These are phyloP conservation scores for Labeo calbasu DNA, from an alignment of 2,797 vertebrate species.

Conservation along the genomic window DNA sequence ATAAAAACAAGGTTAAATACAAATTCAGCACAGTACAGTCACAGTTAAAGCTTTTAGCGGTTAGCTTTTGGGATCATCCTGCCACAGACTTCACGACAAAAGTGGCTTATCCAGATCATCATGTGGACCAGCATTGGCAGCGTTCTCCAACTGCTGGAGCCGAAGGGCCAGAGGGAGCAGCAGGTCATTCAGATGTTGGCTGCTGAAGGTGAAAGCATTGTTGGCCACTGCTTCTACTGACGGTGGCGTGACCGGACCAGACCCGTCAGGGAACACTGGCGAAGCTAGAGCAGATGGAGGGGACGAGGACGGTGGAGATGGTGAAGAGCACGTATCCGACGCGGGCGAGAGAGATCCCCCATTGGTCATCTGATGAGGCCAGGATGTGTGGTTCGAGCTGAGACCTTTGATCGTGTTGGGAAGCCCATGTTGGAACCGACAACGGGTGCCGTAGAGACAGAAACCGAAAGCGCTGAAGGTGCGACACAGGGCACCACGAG, in stretches of 20 bases:
- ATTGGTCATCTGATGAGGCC: constrained; percentile 25
- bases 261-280: constrained; percentile 51
- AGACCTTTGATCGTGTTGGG: constrained; percentile 65
- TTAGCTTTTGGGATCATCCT: not conserved
- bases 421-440: constrained; percentile 79
- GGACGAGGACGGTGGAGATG: constrained; percentile 55
- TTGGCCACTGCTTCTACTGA: constrained; percentile 65
- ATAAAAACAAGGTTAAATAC: constrained; percentile 10
- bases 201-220: constrained; percentile 81
- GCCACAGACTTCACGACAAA: constrained; percentile 40
- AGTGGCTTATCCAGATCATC: constrained; percentile 66
- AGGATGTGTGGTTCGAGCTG: not conserved
- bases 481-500: constrained; percentile 71
- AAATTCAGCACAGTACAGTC: not conserved
- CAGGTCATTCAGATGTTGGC: constrained; percentile 78
- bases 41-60: constrained; percentile 20
- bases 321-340: constrained; percentile 66
- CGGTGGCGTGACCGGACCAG: constrained; percentile 64
- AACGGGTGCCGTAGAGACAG: constrained; percentile 80
- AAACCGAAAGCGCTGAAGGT: constrained; percentile 80
- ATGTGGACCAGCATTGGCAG: constrained; percentile 38
- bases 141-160: constrained; percentile 77
- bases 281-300: constrained; percentile 66
- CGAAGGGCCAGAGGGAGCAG: constrained; percentile 78
- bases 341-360: constrained; percentile 52